Evolutionary conservation across 2,888 invertebrate species (phyloP), one percentile per base, ranked within the genome.

Genomic region (Ichneumon xanthorius): DNA sequence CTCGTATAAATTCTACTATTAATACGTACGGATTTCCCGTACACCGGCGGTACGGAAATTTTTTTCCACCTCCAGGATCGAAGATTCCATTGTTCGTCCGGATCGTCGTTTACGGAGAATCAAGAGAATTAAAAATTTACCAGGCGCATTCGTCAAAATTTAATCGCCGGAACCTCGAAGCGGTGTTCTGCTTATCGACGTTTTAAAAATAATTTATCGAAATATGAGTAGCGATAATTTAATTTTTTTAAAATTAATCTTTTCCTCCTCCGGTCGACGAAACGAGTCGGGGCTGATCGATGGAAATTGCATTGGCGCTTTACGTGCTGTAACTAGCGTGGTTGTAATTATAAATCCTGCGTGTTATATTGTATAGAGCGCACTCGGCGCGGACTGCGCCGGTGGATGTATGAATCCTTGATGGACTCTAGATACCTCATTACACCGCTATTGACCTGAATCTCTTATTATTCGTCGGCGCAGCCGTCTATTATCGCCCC

Each of bases 381-480:
- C 4, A 61, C 6, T 45, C 58, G 30, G 19, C 48, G 50, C 26
- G 72, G 22, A 45, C 53, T 19, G 33, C 50, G 76, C 70, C 14
- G 50, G 30, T 72, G 33, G 61, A 63, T 79, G 76, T 84, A 86
- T 83, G 85, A 86, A 87, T 90, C 88, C 86, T 88, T 88, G 88
- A 90, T 89, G 89, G 86, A 88, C 89, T 89, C 86, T 87, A 87
- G 90, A 90, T 90, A 88, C 87, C 90, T 92, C 91, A 90, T 92
- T 92, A 92, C 89, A 88, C 84, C 88, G 89, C 91, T 89, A 91
- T 92, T 92, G 92, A 92, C 91, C 91, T 89, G 92, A 90, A 93
- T 93, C 90, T 90, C 91, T 92, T 90, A 92, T 92, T 91, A 91
- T 90, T 89, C 89, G 89, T 89, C 84, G 87, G 83, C 84, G 81